Conservation (phyloP, 2,797 vertebrate genomes). For the Okamejei kenojei region DNA sequence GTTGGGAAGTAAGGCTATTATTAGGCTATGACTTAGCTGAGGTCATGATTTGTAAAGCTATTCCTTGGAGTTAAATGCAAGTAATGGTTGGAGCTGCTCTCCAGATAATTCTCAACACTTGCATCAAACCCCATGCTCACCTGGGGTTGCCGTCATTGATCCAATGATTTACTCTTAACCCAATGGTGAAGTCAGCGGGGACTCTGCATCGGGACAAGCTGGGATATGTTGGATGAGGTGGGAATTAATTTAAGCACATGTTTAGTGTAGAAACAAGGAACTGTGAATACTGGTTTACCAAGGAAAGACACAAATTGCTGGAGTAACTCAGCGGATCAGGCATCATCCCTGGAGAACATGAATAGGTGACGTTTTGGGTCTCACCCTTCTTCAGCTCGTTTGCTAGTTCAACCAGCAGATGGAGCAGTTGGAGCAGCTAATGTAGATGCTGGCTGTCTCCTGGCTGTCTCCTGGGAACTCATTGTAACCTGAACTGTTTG, state of each 20-base stretch:
- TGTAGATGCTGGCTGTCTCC: background rate
- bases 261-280: too few relatives aligned
- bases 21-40: background rate
- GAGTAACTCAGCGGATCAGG: too few relatives aligned
- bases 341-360: too few relatives aligned
- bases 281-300: too few relatives aligned
- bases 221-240: background rate
- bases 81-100: background rate
- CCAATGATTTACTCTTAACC: background rate
- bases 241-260: background rate
- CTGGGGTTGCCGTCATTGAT: background rate
- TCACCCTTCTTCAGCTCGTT: background rate
- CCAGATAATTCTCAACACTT: background rate
- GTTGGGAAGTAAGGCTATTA: background rate
- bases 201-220: background rate
- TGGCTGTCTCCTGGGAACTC: too few relatives aligned
- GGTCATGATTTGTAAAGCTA: background rate
- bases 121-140: background rate
- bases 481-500: too few relatives aligned
- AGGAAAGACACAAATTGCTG: too few relatives aligned
- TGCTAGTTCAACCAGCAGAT: background rate
- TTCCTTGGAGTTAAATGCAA: background rate
- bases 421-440: background rate
- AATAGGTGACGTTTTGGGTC: too few relatives aligned
- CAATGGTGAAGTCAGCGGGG: background rate